These are phyloP conservation scores for Leptodactylus fallax DNA, from an alignment of 2,797 vertebrate genomes.

Conservation along the genomic window DNA sequence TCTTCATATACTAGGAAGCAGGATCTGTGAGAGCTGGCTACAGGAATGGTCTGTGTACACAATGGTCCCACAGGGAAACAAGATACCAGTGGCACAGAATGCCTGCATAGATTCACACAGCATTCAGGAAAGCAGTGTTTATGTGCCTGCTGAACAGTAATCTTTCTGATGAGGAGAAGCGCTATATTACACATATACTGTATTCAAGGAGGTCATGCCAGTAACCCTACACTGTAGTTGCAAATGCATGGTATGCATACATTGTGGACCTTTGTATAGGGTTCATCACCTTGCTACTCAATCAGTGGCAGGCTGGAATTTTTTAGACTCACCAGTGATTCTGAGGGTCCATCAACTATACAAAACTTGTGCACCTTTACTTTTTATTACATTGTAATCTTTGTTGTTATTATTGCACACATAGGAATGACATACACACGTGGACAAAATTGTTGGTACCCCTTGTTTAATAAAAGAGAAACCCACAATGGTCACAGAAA, in stretches of 20 bases:
- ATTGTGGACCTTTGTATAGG: neutral
- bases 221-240: neutral
- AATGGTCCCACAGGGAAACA: constrained; percentile 33
- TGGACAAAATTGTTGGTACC: too few relatives aligned
- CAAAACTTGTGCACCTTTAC: neutral
- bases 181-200: neutral
- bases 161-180: neutral
- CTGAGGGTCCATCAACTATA: neutral
- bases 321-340: neutral
- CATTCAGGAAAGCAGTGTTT: neutral
- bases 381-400: too few relatives aligned
- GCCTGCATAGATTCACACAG: neutral
- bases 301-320: neutral
- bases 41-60: constrained; percentile 40
- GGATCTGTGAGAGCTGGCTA: constrained; percentile 16
- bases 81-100: constrained; percentile 18
- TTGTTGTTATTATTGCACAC: too few relatives aligned
- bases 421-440: too few relatives aligned
- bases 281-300: neutral
- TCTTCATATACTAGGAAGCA: constrained; percentile 17
- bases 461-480: too few relatives aligned
- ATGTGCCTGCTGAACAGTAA: neutral
- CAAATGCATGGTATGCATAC: neutral
- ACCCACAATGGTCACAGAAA: too few relatives aligned
- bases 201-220: neutral